phyloP scores from a whole-genome alignment of 64 coral and sea anemone species.

The Pocillopora damicornis region DNA sequence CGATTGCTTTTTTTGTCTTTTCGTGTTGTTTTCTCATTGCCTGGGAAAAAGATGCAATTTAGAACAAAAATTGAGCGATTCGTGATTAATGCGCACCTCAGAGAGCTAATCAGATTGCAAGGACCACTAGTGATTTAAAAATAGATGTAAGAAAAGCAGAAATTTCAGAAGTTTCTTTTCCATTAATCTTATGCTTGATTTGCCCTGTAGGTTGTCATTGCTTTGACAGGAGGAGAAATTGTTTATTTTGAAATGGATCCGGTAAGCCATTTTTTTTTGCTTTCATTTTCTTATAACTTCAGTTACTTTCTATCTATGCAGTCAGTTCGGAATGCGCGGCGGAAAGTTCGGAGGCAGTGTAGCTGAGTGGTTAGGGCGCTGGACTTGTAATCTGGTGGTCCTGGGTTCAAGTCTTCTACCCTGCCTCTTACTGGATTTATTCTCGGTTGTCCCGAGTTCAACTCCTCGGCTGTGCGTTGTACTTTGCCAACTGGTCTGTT shows the following conservation, averaged over 20 bases:
- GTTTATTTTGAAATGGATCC: conserved; percentile 99
- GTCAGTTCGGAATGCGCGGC: not conserved
- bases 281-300: not conserved
- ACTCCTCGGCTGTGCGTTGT: no score
- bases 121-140: no score
- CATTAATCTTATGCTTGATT: not conserved
- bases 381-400: no score
- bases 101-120: no score
- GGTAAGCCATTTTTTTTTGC: conserved; percentile 28
- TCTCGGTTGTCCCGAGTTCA: no score
- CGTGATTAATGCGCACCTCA: no score
- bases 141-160: no score
- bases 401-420: no score
- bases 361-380: no score
- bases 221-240: conserved; percentile 91
- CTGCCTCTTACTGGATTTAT: no score
- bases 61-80: no score
- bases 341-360: not conserved
- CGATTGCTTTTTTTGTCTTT: not conserved
- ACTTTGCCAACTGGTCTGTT: no score
- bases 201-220: conserved; percentile 81
- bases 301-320: not conserved
- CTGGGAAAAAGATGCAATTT: not conserved
- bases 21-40: not conserved
- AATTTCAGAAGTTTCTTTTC: not conserved